Conservation (phyloP, 2,888 invertebrate species). For the Craniophora ligustri region DNA sequence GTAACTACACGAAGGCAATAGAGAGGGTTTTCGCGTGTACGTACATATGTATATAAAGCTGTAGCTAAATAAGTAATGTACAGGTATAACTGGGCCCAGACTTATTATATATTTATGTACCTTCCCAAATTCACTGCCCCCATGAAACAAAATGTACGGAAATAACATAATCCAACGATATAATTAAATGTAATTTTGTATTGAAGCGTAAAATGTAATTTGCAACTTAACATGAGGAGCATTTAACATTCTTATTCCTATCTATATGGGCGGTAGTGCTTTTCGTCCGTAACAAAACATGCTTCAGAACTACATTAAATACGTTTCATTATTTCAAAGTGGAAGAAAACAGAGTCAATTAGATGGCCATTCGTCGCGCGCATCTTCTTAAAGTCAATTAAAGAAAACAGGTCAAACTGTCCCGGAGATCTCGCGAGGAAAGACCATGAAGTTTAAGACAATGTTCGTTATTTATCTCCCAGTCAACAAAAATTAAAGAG, state of each 20-base stretch:
- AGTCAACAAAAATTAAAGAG: slow-evolving; percentile 3
- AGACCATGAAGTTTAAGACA: slow-evolving; percentile 6
- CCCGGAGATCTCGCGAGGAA: slow-evolving; percentile 10
- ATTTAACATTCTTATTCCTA: too few relatives aligned
- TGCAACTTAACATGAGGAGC: too few relatives aligned
- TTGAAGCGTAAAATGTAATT: too few relatives aligned
- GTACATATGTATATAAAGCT: background rate
- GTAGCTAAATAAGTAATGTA: background rate
- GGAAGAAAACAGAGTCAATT: slow-evolving; percentile 13
- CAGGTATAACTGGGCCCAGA: background rate
- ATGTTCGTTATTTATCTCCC: slow-evolving; percentile 5
- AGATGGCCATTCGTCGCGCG: slow-evolving; percentile 19
- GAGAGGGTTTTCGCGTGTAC: too few relatives aligned
- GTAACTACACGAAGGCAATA: slow-evolving; percentile 38
- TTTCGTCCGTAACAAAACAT: background rate
- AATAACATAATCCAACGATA: too few relatives aligned
- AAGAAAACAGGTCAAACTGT: slow-evolving; percentile 29
- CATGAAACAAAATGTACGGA: too few relatives aligned
- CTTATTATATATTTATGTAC: too few relatives aligned
- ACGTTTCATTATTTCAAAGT: background rate
- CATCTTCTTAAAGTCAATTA: slow-evolving; percentile 13
- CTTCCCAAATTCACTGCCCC: too few relatives aligned
- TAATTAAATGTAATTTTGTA: too few relatives aligned
- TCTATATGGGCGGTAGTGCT: too few relatives aligned
- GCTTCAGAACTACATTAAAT: background rate